Evolutionary conservation across 2,797 vertebrate genomes (phyloP).

Genomic region (Leptoclinus maculatus): DNA sequence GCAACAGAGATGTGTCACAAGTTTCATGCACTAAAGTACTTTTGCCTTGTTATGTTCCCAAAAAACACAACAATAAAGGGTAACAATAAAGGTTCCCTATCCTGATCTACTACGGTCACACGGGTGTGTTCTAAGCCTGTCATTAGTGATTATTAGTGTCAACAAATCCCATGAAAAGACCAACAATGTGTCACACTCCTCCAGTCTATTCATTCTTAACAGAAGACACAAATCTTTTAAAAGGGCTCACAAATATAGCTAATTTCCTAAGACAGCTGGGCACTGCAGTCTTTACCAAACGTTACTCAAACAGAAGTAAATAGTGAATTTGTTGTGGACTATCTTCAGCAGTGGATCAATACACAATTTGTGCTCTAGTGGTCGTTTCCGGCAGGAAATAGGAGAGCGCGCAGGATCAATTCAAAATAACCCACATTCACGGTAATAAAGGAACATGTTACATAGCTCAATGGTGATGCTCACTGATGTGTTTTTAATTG

Average conservation of each 20-base stretch:
- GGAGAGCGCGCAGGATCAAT: conserved; percentile 1
- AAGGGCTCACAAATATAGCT: background rate
- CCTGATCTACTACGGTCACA: background rate
- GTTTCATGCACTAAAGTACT: background rate
- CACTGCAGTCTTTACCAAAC: background rate
- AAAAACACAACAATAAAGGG: no score
- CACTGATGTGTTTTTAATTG: conserved; percentile 10
- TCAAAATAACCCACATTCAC: conserved; percentile 6
- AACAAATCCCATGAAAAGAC: background rate
- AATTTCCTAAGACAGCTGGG: background rate
- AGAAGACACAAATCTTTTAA: background rate
- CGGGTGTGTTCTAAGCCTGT: background rate
- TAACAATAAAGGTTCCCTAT: background rate
- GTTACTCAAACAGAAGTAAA: background rate
- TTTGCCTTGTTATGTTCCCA: background rate
- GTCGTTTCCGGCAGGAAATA: conserved; percentile 3
- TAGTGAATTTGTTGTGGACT: conserved; percentile 2
- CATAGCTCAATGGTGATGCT: background rate
- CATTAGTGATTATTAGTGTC: background rate
- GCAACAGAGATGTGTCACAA: background rate
- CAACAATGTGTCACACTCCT: background rate
- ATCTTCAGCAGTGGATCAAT: conserved; percentile 23
- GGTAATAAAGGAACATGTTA: background rate
- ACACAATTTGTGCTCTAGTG: conserved; percentile 15
- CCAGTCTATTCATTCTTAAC: background rate